Percentiles rank a stretch among this genome's conserved stretches.
Conservation (phyloP, 2,888 invertebrate genomes). For the Melangyna quadrimaculata region DNA sequence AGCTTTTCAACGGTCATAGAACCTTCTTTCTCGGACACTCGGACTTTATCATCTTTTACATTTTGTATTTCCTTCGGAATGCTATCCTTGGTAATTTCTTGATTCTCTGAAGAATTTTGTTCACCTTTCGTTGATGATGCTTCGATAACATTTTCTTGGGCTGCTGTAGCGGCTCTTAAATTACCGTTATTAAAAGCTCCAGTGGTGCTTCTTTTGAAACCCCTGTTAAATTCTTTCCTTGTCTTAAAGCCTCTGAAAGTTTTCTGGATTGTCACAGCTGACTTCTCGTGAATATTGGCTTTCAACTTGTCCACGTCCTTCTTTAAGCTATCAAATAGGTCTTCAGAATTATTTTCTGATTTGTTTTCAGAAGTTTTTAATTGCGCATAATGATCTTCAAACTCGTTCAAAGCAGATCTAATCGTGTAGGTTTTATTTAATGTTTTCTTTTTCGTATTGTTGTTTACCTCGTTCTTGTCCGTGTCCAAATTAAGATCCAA, state of each 20-base stretch:
- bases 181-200: background rate
- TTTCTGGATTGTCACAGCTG: slow-evolving; percentile 63
- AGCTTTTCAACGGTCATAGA: background rate
- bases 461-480: background rate
- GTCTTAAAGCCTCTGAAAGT: slow-evolving; percentile 59
- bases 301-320: background rate
- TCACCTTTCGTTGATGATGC: background rate
- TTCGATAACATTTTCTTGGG: too few relatives aligned
- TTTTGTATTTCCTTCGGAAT: too few relatives aligned
- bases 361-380: background rate
- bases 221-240: slow-evolving; percentile 25
- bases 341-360: background rate
- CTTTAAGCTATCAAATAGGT: background rate
- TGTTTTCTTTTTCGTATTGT: background rate
- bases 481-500: background rate
- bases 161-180: background rate
- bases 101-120: background rate
- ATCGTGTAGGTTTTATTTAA: slow-evolving; percentile 1
- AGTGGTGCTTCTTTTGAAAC: background rate
- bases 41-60: background rate
- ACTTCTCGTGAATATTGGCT: background rate
- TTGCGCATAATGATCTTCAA: background rate
- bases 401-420: slow-evolving; percentile 2
- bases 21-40: background rate
- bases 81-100: background rate